A percentile compares a stretch with the other conserved stretches of the same genome.
Conservation (phyloP, 2,797 vertebrate genomes). For the Pseudochaenichthys georgianus region DNA sequence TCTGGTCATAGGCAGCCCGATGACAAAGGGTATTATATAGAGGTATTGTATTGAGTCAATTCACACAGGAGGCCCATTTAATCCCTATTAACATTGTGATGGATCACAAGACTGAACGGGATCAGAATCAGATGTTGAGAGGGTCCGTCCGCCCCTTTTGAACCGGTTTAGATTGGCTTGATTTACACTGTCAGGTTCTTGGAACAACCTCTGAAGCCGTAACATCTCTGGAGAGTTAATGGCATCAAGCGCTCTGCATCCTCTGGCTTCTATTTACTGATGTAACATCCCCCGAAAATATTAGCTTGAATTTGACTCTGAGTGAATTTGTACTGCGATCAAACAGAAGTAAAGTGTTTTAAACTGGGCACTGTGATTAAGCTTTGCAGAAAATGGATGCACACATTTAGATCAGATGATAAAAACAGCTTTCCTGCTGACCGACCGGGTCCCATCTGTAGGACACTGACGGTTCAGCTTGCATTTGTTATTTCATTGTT, state of each 20-base stretch:
- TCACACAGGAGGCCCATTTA: constrained; percentile 69
- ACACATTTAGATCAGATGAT: constrained; percentile 47
- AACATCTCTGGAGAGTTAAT: constrained; percentile 43
- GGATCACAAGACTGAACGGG: constrained; percentile 49
- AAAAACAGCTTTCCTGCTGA: constrained; percentile 5
- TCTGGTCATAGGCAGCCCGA: background rate
- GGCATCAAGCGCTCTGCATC: constrained; percentile 15
- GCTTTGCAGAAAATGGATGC: constrained; percentile 26
- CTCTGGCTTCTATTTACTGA: constrained; percentile 52
- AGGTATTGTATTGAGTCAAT: constrained; percentile 37
- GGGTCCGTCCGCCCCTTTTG: constrained; percentile 47
- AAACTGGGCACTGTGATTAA: constrained; percentile 30
- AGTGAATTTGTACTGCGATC: constrained; percentile 30
- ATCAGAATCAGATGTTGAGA: constrained; percentile 71
- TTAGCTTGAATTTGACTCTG: constrained; percentile 32
- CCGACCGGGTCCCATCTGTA: constrained; percentile 16
- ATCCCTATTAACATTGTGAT: constrained; percentile 76
- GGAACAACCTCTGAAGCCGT: constrained; percentile 54
- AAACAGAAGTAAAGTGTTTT: constrained; percentile 36
- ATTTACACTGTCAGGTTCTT: constrained; percentile 64
- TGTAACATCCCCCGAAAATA: constrained; percentile 43
- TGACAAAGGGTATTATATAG: constrained; percentile 4
- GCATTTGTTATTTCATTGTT: background rate
- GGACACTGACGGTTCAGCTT: constrained; percentile 12
- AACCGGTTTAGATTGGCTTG: constrained; percentile 59